Base-by-base conservation (phyloP, 2,797 vertebrate species). In the Takifugu rubripes region DNA sequence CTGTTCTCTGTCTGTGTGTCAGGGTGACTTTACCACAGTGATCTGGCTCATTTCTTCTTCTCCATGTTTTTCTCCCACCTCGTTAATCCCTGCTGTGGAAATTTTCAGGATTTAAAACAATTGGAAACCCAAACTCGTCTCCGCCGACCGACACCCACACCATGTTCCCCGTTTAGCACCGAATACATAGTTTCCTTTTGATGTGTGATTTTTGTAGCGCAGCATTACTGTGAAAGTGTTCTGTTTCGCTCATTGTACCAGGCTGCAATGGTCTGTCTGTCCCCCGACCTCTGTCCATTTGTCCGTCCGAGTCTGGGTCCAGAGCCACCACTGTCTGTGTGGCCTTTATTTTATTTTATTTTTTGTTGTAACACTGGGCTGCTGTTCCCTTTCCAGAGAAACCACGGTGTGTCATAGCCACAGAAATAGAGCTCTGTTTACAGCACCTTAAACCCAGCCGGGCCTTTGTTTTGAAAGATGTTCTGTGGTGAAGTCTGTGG, bases 341-440 rank as follows among this genome's bases (percentile, higher is more conserved):
- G 90, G 89, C 87, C 86, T 86, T 33, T 33, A 66, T 72, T 84
- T 86, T 87, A 81, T 90, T 91, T 84, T 82, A 82, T 33, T 68
- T 72, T 84, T 86, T 87, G 82, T 90, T 91, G 85, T 82, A 82
- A 84, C 66, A 74, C 74, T 70, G 72, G 86, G 80, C 85, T 81
- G 88, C 79, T 86, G 79, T 65, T 85, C 76, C 67, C 71, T 84
- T 89, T 90, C 87, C 89, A 88, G 74, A 66, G 82, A 88, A 88
- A 90, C 88, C 88, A 70, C 73, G 45, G 84, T 89, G 87, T 89
- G 90, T 91, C 89, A 90, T 82, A 74, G 77, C 80, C 81, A 74
- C 89, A 86, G 84, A 87, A 91, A 88, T 88, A 90, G 87, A 85
- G 74, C 78, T 78, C 62, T 87, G 87, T 90, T 89, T 91, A 89